Evolutionary conservation across 2,888 invertebrate species (phyloP).

Genomic region (Plusia festucae): DNA sequence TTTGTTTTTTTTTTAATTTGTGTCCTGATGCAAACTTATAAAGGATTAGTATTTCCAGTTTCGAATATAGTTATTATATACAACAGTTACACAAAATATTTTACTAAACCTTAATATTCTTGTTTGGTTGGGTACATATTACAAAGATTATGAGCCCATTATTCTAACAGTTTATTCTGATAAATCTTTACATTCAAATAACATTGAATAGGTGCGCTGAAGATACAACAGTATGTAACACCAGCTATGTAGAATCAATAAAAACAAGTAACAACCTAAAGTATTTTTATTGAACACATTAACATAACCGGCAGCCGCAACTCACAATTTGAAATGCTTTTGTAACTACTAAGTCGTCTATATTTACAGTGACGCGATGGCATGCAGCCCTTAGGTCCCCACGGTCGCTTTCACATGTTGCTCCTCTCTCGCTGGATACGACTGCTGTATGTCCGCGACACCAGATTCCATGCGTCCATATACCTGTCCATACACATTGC

Average conservation of each 20-base stretch:
- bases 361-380: slow-evolving; percentile 81
- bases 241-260: slow-evolving; percentile 54
- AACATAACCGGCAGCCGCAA: slow-evolving; percentile 74
- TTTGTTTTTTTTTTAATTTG: too few species aligned
- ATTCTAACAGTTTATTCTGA: slow-evolving; percentile 42
- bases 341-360: slow-evolving; percentile 78
- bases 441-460: slow-evolving; percentile 96
- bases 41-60: not conserved
- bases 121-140: slow-evolving; percentile 20
- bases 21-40: not conserved
- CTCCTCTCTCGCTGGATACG: slow-evolving; percentile 95
- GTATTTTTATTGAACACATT: slow-evolving; percentile 80
- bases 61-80: too few species aligned
- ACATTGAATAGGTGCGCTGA: slow-evolving; percentile 42
- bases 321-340: slow-evolving; percentile 77
- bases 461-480: slow-evolving; percentile 98
- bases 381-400: slow-evolving; percentile 55
- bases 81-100: too few species aligned
- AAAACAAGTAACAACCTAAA: slow-evolving; percentile 73
- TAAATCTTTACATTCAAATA: slow-evolving; percentile 44
- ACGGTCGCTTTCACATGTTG: slow-evolving; percentile 83
- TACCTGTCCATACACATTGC: slow-evolving; percentile 99
- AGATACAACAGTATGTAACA: slow-evolving; percentile 50
- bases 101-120: not conserved
- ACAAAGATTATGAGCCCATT: slow-evolving; percentile 23